Base-by-base conservation (phyloP, 1,140 invertebrate genomes). In the Neelides sp. region DNA sequence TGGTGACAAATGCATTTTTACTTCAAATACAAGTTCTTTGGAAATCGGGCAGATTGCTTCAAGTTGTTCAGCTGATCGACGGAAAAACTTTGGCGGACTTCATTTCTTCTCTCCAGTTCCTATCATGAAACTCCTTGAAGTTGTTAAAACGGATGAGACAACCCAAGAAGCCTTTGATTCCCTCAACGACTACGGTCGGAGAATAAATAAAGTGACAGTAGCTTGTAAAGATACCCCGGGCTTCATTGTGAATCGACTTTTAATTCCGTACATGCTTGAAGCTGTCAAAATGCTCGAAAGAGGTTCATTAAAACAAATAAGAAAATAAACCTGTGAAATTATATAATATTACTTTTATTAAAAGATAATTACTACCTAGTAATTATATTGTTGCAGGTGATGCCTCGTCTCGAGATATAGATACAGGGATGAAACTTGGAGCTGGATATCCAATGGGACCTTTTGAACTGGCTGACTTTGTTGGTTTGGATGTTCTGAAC, bases 361-460 rank as follows among this genome's bases (percentile, higher is more conserved):
- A 13, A 13, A 15, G 12, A 28, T 20, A 4, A 20, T 15, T 8
- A 7, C 27, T 22, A 13, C 26, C 12, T 27, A 27, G 20, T n/a
- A n/a, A 19, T n/a, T 15, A 19, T 36, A 45, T 51, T 57, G 54
- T 68, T 63, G 35, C 56, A 76, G 75, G 78, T 53, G 82, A 83
- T 68, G 83, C 83, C 1, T 66, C 71, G 5, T 72, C 77, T 15
- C 68, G 72, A 57, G 85, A 88, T 65, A 82, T 88, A 48, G 85
- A 89, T 63, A 79, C 73, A n/a, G 84, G 82, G 1, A 87, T 89
- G 85, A 88, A 88, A 68, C 66, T 88, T 27, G 85, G 85, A 19
- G 82, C 83, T 36, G 82, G 83, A 0, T 79, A 84, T 67, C 85
- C 84, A 2, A 87, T 88, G 83, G 85, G 85, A 10, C 85, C 85